Conservation (phyloP, 2,888 invertebrate species). For the Ferrisia virgata region DNA sequence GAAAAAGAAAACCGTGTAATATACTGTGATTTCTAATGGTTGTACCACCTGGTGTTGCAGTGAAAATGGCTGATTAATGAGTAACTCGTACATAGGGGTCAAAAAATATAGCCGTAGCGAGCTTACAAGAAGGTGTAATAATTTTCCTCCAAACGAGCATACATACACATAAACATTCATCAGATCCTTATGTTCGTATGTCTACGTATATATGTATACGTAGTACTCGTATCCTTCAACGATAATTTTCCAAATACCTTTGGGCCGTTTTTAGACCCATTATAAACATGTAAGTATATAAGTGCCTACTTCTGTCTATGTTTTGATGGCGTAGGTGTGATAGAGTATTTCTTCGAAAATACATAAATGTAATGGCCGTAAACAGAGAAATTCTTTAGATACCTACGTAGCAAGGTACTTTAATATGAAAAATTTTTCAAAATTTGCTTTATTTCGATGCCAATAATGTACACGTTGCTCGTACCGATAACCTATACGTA, state of each 20-base stretch:
- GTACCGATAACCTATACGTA: too few relatives aligned
- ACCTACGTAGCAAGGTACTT: not conserved
- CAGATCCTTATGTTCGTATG: not conserved
- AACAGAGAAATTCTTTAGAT: not conserved
- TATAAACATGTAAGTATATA: not conserved
- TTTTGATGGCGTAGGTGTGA: not conserved
- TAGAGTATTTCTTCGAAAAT: not conserved
- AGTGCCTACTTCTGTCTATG: not conserved
- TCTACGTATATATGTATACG: too few relatives aligned
- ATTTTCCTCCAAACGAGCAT: not conserved
- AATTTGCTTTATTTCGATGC: not conserved
- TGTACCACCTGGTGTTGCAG: not conserved
- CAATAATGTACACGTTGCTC: too few relatives aligned
- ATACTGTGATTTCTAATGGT: constrained; percentile 15
- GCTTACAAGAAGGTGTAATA: constrained; percentile 3
- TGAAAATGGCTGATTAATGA: constrained; percentile 14
- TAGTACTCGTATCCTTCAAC: not conserved
- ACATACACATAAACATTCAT: not conserved
- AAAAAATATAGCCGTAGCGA: constrained; percentile 14
- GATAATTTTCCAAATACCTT: not conserved
- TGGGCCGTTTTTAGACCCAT: not conserved
- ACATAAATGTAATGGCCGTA: not conserved
- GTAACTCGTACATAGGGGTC: not conserved
- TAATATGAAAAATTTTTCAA: not conserved
- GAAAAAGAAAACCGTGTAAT: constrained; percentile 8